Evolutionary conservation across 2,113 vertebrate genomes (phyloP), one percentile per base, ranked within the genome.

Genomic region (Spheniscus mendiculus): DNA sequence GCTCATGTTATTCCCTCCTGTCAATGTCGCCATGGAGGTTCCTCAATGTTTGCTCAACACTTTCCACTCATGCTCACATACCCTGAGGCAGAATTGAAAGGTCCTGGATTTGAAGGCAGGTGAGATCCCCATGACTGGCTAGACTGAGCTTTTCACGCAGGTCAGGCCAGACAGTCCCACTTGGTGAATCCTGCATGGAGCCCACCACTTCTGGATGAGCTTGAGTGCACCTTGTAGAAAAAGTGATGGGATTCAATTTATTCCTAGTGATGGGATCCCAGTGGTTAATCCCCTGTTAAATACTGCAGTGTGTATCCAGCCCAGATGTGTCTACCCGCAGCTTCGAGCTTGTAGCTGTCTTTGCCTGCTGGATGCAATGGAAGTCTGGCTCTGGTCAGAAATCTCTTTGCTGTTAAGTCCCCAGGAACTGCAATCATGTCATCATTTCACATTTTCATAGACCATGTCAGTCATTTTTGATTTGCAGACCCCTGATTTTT

Each of bases 11-110:
- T 53, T 82, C 49, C 2, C 1, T 61, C 18, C 59, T 42, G 13
- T 25, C 36, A 13, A 0, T 16, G 20, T 52, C 2, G 0, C 19
- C 12, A 5, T 1, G 44, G 32, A 53, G 4, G 3, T 32, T 83
- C 69, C 30, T 66, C 30, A 49, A 21, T 36, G 29, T 79, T 79
- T 67, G 44, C 20, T 49, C 53, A 34, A 6, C 23, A 5, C 8
- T 62, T 78, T 38, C 10, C 22, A 12, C 12, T 82, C 70, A 22
- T 0, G 0, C 10, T 52, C 7, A 59, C 12, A 3, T 36, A 71
- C 6, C 10, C 30, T 3, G 38, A 59, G 12, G 42, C 42, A 40
- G 45, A 52, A 61, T 3, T 5, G 19, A 34, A 66, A 52, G 14
- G 15, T 53, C 36, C 55, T 62, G 78, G 50, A 9, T 82, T 26